Conservation (phyloP, 1,140 invertebrate genomes). For the Drosophila varians region DNA sequence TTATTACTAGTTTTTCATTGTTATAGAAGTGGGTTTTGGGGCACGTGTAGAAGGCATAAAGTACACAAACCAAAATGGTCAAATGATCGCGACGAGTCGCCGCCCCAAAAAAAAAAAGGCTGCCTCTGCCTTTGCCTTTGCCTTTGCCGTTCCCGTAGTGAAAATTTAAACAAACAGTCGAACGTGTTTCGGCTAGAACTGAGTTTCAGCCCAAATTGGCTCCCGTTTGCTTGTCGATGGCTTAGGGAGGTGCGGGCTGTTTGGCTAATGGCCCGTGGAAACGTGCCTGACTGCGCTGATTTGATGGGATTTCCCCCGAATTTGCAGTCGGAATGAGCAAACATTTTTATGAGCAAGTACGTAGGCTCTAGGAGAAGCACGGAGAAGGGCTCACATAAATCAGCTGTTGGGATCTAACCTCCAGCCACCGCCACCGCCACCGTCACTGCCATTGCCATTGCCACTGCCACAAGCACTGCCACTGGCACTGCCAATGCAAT, state of each 20-base stretch:
- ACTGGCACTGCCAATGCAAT: background rate
- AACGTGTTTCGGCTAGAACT: slow-evolving; percentile 2
- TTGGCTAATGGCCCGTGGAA: slow-evolving; percentile 53
- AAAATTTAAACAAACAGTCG: slow-evolving; percentile 49
- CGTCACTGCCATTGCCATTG: background rate
- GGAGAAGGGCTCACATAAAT: slow-evolving; percentile 15
- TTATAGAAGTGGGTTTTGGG: slow-evolving; percentile 4
- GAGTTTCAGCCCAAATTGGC: slow-evolving; percentile 10
- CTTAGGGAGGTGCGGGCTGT: slow-evolving; percentile 2
- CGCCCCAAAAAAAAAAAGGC: background rate
- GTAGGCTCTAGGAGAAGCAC: background rate
- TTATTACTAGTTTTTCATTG: slow-evolving; percentile 61
- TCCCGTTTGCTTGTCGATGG: background rate
- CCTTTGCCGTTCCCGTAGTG: background rate
- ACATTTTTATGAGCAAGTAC: slow-evolving; percentile 19
- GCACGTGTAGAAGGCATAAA: slow-evolving; percentile 56
- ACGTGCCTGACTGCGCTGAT: slow-evolving; percentile 52
- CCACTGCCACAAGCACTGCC: background rate
- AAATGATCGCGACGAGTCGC: slow-evolving; percentile 37
- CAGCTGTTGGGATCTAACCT: background rate
- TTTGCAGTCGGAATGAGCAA: slow-evolving; percentile 19
- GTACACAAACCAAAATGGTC: slow-evolving; percentile 48
- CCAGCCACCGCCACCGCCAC: background rate
- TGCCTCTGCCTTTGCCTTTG: background rate
- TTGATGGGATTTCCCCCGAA: slow-evolving; percentile 18